Base-by-base conservation (phyloP, 2,797 vertebrate genomes). In the Cynopterus sphinx region DNA sequence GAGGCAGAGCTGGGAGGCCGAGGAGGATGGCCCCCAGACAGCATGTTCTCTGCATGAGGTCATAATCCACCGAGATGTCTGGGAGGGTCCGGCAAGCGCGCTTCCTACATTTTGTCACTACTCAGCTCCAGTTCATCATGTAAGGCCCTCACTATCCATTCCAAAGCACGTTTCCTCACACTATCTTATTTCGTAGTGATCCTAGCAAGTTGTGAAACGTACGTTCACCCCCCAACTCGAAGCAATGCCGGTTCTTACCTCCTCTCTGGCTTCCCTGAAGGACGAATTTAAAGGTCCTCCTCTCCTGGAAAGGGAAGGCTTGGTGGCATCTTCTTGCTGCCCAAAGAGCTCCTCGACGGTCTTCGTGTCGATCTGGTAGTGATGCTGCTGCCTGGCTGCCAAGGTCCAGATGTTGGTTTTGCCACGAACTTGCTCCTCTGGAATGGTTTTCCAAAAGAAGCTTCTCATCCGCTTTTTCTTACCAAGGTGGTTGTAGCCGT, bases 401-500 rank as follows among this genome's bases (percentile, higher is more conserved):
- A 99, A 94, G 0, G 99, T 99, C 99, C 99, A 99, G 98, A 99
- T 99, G 97, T 99, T 99, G 88, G 98, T 99, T 98, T 99, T 99
- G 59, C 99, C 99, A 0, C 99, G 99, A 5, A 99, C 99, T 96
- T 99, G 99, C 96, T 99, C 99, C 98, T 99, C 99, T 0, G 99
- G 99, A 88, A 99, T 99, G 16, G 99, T 99, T 98, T 99, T 99
- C 99, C 99, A 99, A 98, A 99, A 99, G 96, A 99, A 99, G 98
- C 99, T 99, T 88, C 99, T 99, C 96, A 99, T 99, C 0, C 99
- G 98, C 5, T 99, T 99, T 96, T 99, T 99, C 97, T 99, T 99
- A 90, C 99, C 98, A 0, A 97, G 96, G 41, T 94, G 96, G 63
- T 98, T 98, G 10, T 99, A 98, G 82, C 97, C 98, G 1, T 98